phyloP scores from a whole-genome alignment of 2,888 invertebrate species.

The Napeogenes sylphis region DNA sequence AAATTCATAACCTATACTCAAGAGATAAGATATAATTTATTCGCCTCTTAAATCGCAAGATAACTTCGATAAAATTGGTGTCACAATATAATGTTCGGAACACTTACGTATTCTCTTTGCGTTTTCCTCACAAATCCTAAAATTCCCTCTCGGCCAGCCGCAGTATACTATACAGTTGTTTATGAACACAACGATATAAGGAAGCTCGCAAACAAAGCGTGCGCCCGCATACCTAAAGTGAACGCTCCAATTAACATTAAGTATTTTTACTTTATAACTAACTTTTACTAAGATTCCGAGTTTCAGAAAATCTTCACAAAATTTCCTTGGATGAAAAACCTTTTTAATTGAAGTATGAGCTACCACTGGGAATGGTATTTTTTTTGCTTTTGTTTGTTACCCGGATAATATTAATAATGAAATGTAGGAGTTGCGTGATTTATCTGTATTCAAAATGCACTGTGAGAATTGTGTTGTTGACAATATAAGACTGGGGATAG shows the following conservation, averaged over 20 bases:
- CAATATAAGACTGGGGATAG: too few species aligned
- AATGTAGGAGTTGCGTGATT: too few species aligned
- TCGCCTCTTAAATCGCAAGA: conserved; percentile 3
- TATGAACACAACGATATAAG: conserved; percentile 10
- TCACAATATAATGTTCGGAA: conserved; percentile 17
- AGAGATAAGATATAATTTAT: not conserved
- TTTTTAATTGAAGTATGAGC: too few species aligned
- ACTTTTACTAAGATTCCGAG: too few species aligned
- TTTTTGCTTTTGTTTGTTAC: too few species aligned
- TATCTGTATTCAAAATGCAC: too few species aligned
- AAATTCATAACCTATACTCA: not conserved
- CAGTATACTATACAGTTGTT: conserved; percentile 13
- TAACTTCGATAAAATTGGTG: conserved; percentile 7
- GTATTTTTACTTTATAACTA: not conserved
- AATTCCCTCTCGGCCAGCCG: conserved; percentile 13
- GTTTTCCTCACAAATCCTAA: conserved; percentile 12
- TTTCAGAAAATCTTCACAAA: too few species aligned
- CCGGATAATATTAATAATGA: too few species aligned
- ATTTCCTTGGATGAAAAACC: too few species aligned
- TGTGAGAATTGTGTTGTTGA: too few species aligned
- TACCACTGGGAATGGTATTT: too few species aligned
- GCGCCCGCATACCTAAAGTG: conserved; percentile 1
- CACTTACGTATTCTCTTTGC: conserved; percentile 15
- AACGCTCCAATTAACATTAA: not conserved
- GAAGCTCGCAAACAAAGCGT: conserved; percentile 5